phyloP scores from a whole-genome alignment of 2,888 invertebrate species.

The Brachypalpus laphriformis region DNA sequence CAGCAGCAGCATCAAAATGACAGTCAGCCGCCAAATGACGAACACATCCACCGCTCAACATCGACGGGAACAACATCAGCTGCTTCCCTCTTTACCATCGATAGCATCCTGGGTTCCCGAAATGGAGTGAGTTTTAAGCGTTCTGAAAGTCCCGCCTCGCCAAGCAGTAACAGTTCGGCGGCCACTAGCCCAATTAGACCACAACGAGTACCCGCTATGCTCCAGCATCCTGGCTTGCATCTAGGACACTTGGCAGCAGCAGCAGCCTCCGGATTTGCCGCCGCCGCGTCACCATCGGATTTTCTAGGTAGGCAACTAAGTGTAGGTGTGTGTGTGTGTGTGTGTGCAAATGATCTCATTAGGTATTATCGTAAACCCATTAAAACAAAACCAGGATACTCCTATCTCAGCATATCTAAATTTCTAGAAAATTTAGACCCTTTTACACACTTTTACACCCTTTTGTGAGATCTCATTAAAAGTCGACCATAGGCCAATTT shows the following conservation, averaged over 20 bases:
- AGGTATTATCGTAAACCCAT: conserved; percentile 71
- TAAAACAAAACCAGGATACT: conserved; percentile 55
- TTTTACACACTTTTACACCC: conserved; percentile 32
- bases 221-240: conserved; percentile 85
- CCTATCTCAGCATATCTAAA: background rate
- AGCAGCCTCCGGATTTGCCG: conserved; percentile 86
- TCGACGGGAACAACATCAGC: conserved; percentile 83
- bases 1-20: conserved; percentile 80
- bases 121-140: conserved; percentile 76
- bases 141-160: conserved; percentile 81
- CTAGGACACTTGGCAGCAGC: conserved; percentile 87
- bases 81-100: conserved; percentile 91
- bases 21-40: conserved; percentile 44
- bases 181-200: conserved; percentile 83
- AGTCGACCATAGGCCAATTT: conserved; percentile 73
- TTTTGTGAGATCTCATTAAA: conserved; percentile 70
- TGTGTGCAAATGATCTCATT: conserved; percentile 64
- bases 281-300: conserved; percentile 88
- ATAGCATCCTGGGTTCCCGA: conserved; percentile 91
- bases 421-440: conserved; percentile 2
- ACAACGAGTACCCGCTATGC: conserved; percentile 82
- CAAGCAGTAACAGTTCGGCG: conserved; percentile 84
- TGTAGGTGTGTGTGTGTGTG: background rate
- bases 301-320: conserved; percentile 88
- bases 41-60: conserved; percentile 69